These are phyloP conservation scores for Nomada fabriciana DNA, from an alignment of 2,888 invertebrate genomes.

Conservation along the genomic window DNA sequence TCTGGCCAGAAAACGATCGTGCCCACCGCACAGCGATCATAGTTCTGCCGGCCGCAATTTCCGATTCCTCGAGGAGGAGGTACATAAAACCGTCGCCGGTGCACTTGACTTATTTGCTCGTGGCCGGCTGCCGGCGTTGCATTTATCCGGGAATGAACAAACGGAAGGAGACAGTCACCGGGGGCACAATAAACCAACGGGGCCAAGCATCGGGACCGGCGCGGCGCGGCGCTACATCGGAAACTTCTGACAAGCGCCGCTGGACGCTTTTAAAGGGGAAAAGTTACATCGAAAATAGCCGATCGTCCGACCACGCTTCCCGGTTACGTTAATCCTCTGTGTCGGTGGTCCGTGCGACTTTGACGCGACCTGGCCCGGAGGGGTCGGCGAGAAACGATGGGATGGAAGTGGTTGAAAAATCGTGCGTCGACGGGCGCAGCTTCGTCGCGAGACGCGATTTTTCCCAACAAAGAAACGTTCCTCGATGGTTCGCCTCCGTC, in stretches of 20 bases:
- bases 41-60: constrained; percentile 21
- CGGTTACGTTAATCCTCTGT: constrained; percentile 18
- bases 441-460: background rate
- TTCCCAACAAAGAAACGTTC: background rate
- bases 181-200: constrained; percentile 39
- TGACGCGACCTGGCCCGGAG: background rate
- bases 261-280: constrained; percentile 40
- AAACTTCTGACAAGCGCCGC: constrained; percentile 23
- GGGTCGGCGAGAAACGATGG: background rate
- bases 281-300: constrained; percentile 40
- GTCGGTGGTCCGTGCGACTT: constrained; percentile 17
- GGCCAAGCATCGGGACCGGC: constrained; percentile 25
- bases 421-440: background rate
- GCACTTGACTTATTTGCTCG: constrained; percentile 26
- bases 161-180: constrained; percentile 31
- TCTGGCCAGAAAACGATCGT: background rate
- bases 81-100: constrained; percentile 20
- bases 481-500: background rate
- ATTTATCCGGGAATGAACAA: constrained; percentile 41
- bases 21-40: background rate
- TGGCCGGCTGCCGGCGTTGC: background rate
- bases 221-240: constrained; percentile 18
- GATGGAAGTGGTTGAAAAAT: background rate
- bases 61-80: constrained; percentile 15
- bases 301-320: constrained; percentile 5